phyloP scores from a whole-genome alignment of 2,113 vertebrate genomes.

The Salminus brasiliensis region DNA sequence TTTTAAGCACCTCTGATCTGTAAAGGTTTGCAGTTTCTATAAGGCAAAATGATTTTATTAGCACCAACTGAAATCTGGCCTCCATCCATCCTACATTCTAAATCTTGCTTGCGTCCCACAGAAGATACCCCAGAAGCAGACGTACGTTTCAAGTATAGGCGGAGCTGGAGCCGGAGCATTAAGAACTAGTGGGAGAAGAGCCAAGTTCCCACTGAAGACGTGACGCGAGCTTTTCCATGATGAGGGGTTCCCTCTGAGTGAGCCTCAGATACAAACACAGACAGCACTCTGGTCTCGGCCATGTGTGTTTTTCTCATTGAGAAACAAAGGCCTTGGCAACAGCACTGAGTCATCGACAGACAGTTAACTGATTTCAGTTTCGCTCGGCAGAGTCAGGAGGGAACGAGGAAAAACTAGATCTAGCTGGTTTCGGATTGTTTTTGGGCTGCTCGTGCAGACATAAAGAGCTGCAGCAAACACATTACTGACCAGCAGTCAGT shows the following conservation, averaged over 20 bases:
- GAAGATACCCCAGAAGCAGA: too few species aligned
- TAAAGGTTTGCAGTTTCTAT: too few species aligned
- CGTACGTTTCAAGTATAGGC: constrained; percentile 21
- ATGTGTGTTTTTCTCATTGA: constrained; percentile 48
- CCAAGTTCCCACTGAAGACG: constrained; percentile 27
- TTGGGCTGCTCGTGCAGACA: constrained; percentile 8
- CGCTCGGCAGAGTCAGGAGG: constrained; percentile 33
- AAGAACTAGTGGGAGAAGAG: constrained; percentile 22
- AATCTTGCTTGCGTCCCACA: not conserved
- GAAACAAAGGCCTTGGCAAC: constrained; percentile 55
- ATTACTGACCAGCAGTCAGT: too few species aligned
- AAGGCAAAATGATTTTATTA: too few species aligned
- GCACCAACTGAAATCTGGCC: too few species aligned
- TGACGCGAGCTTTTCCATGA: constrained; percentile 52
- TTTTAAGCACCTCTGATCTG: too few species aligned
- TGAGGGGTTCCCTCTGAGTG: constrained; percentile 44
- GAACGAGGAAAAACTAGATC: constrained; percentile 53
- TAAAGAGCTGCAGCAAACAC: not conserved
- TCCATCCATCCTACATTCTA: not conserved
- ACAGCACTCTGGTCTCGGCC: not conserved
- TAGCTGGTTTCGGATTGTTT: constrained; percentile 48
- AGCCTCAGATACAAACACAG: constrained; percentile 36
- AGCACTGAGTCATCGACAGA: constrained; percentile 46
- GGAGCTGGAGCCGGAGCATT: constrained; percentile 8
- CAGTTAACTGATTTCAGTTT: constrained; percentile 49